Evolutionary conservation across 2,113 vertebrate genomes (phyloP).

Genomic region (Dicentrarchus labrax): DNA sequence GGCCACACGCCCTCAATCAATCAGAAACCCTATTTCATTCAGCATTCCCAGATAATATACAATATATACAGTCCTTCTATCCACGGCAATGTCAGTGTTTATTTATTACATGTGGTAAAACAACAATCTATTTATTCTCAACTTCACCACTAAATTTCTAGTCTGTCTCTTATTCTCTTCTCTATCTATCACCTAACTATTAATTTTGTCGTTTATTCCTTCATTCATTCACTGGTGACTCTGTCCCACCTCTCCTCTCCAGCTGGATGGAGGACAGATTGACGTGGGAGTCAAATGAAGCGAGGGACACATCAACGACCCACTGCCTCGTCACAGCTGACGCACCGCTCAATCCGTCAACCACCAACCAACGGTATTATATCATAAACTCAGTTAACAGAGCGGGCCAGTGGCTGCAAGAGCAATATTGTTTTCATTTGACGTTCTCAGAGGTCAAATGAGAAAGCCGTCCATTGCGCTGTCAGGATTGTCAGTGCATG

Average conservation of each 20-base stretch:
- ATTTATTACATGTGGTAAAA: constrained; percentile 14
- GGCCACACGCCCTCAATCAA: background rate
- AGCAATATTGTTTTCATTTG: constrained; percentile 74
- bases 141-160: background rate
- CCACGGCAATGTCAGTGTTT: background rate
- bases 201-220: background rate
- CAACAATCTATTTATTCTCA: constrained; percentile 18
- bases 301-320: constrained; percentile 63
- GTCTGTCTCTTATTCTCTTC: background rate
- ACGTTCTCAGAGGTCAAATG: constrained; percentile 67
- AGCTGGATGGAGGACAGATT: constrained; percentile 50
- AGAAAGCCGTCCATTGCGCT: constrained; percentile 72
- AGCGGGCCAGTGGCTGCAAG: constrained; percentile 49
- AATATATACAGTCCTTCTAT: background rate
- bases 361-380: constrained; percentile 47
- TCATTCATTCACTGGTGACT: background rate
- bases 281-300: constrained; percentile 63
- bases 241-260: background rate
- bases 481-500: constrained; percentile 64
- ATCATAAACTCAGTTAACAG: constrained; percentile 65
- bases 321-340: constrained; percentile 63
- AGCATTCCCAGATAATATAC: background rate
- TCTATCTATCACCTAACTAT: background rate
- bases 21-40: background rate
- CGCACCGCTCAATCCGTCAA: constrained; percentile 71